These are phyloP conservation scores for Diadophis punctatus DNA, from an alignment of 2,113 vertebrate genomes.

Conservation along the genomic window DNA sequence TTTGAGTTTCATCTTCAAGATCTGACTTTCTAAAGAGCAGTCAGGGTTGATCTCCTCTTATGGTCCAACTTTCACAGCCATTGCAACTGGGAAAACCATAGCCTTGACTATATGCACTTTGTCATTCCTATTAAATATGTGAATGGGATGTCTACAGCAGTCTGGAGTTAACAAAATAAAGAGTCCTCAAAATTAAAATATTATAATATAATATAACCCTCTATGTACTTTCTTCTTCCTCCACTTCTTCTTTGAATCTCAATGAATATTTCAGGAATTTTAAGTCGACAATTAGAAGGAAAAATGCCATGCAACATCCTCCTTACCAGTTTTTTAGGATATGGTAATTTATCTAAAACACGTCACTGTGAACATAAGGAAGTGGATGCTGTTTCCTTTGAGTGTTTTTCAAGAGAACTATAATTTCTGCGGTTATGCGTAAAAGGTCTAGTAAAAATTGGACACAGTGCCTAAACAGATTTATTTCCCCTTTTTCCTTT, in stretches of 20 bases:
- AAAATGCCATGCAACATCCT: constrained; percentile 21
- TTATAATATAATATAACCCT: not conserved
- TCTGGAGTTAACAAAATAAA: not conserved
- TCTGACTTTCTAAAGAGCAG: too few species aligned
- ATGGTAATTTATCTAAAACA: constrained; percentile 17
- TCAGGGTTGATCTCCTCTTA: too few species aligned
- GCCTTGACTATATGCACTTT: too few species aligned
- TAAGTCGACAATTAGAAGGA: constrained; percentile 17
- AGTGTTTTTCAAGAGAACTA: constrained; percentile 28
- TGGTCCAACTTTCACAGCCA: too few species aligned
- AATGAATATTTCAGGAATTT: constrained; percentile 11
- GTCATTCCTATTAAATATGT: too few species aligned
- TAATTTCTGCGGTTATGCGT: constrained; percentile 19
- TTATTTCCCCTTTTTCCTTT: not conserved
- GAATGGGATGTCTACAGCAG: not conserved
- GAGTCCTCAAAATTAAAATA: not conserved
- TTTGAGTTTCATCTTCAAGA: too few species aligned
- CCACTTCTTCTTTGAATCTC: not conserved
- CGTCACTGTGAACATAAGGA: constrained; percentile 13
- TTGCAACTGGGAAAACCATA: too few species aligned
- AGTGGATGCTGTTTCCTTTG: constrained; percentile 10
- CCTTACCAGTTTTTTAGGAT: constrained; percentile 34
- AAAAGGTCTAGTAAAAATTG: constrained; percentile 48
- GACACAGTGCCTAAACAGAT: constrained; percentile 9
- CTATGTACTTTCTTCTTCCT: not conserved